A percentile compares a stretch with the other conserved stretches of the same genome.
phyloP scores from a whole-genome alignment of 2,797 vertebrate genomes.

The Oryzias sinensis region DNA sequence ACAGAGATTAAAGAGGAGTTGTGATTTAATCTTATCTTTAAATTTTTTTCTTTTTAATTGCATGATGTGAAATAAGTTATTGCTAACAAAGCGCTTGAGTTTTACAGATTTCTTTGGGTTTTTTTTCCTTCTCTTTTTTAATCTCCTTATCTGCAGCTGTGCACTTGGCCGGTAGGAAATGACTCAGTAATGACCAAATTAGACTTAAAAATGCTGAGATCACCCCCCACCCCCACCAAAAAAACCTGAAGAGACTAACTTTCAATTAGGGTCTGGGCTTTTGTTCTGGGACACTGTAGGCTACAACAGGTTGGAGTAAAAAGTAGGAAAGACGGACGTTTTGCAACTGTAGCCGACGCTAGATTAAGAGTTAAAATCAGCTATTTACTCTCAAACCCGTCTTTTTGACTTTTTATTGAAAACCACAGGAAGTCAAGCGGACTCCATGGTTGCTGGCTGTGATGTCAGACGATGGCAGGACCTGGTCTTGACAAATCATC shows the following conservation, averaged over 20 bases:
- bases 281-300: no score
- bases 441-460: conserved; percentile 19
- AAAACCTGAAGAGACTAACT: no score
- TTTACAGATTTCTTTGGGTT: conserved; percentile 70
- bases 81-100: conserved; percentile 78
- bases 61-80: conserved; percentile 99
- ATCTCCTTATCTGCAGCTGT: conserved; percentile 37
- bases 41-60: conserved; percentile 86
- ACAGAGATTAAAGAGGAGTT: conserved; percentile 32
- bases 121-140: conserved; percentile 10
- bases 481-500: conserved; percentile 1
- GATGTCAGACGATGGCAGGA: conserved; percentile 2
- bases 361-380: no score
- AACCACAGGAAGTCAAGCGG: neutral
- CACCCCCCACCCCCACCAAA: no score
- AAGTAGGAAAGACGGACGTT: no score
- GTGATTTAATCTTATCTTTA: conserved; percentile 73
- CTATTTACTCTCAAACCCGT: conserved; percentile 1
- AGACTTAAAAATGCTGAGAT: conserved; percentile 20
- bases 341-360: no score
- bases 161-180: conserved; percentile 37
- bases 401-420: neutral
- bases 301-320: no score
- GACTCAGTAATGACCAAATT: conserved; percentile 38
- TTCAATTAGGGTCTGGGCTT: no score